Evolutionary conservation across 2,797 vertebrate species (phyloP), one percentile per base, ranked within the genome.

Genomic region (Cuniculus paca): DNA sequence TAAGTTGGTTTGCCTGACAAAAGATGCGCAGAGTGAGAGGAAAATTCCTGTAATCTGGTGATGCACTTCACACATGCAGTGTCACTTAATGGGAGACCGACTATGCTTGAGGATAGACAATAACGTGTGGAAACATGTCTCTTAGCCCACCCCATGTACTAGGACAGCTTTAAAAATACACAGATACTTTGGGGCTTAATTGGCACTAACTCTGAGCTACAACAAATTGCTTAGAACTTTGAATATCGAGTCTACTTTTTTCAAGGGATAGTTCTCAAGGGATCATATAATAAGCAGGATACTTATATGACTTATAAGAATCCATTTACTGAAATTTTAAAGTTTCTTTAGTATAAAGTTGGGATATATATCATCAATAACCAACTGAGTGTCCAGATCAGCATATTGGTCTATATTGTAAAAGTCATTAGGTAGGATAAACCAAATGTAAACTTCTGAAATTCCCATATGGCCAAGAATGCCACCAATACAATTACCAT

Each of bases 221-320:
- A 93, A 65, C 50, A 81, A 9, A 58, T 78, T 45, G 20, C 36
- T 88, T 58, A 36, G 20, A 84, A 58, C 8, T 42, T 36, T 12
- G n/a, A 82, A 24, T 28, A 36, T 34, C 28, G 45, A 79, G 20
- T 56, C 26, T n/a, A 28, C n/a, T 74, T 81, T 61, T 81, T 89
- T 80, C 13, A 2, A 65, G 42, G 16, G 2, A 83, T 2, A 11
- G 5, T 48, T 88, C 75, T 95, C 48, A n/a, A 79, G n/a, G 2
- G 0, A 4, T 61, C 34, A 70, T 20, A 2, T 52, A 14, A 36
- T 92, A 96, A 78, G 48, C 70, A 14, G 24, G 34, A 90, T 80
- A 54, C 52, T 95, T 34, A 45, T 61, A 65, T 56, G n/a, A n/a
- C n/a, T n/a, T n/a, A n/a, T n/a, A n/a, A n/a, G n/a, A 95, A 31